Percentiles rank a stretch among this genome's conserved stretches.
phyloP scores from a whole-genome alignment of 2,797 vertebrate genomes.

The Pipistrellus pipistrellus region DNA sequence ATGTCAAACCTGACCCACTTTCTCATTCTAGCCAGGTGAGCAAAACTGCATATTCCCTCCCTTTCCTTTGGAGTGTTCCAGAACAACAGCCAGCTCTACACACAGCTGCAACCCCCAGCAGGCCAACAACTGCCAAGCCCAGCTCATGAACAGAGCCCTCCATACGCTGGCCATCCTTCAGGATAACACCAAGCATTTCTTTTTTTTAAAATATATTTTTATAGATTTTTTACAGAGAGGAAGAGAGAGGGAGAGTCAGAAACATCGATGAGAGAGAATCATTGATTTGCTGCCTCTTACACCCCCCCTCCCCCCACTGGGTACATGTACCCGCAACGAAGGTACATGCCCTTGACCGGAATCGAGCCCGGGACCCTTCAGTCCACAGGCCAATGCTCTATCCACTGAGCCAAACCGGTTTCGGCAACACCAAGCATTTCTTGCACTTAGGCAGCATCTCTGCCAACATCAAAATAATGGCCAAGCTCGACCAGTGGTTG shows the following conservation, averaged over 20 bases:
- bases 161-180: conserved; percentile 51
- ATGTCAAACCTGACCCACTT: background rate
- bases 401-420: no score
- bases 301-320: no score
- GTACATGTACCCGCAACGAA: no score
- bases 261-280: no score
- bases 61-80: background rate
- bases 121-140: conserved; percentile 38
- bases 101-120: background rate
- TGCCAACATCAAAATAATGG: conserved; percentile 70
- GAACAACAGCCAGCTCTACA: conserved; percentile 36
- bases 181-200: conserved; percentile 36
- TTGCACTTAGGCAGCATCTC: conserved; percentile 72
- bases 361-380: no score
- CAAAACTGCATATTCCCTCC: background rate
- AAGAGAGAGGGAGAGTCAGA: no score
- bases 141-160: conserved; percentile 44
- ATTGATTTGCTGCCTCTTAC: no score
- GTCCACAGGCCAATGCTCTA: no score
- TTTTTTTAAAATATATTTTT: no score
- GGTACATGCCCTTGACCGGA: no score
- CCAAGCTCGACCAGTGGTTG: conserved; percentile 58
- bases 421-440: background rate
- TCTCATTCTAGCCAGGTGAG: background rate
- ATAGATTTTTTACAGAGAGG: no score